Percentiles rank a stretch among this genome's conserved stretches.
Conservation (phyloP, 2,888 invertebrate genomes). For the Pollenia angustigena region DNA sequence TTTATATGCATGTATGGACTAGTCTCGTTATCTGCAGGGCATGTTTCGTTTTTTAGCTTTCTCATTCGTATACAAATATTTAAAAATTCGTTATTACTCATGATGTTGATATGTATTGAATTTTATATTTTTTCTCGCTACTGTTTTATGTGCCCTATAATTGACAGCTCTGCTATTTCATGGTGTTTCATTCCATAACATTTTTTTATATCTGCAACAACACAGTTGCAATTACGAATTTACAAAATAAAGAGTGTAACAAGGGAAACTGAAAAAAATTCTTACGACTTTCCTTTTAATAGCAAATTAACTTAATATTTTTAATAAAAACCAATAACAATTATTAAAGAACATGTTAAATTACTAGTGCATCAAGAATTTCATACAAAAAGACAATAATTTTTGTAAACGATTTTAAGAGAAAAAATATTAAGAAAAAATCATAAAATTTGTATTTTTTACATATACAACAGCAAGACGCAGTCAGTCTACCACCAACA, state of each 20-base stretch:
- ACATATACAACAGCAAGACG: slow-evolving; percentile 66
- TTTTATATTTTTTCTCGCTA: background rate
- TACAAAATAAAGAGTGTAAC: slow-evolving; percentile 67
- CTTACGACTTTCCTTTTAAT: slow-evolving; percentile 61
- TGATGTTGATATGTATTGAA: too few relatives aligned
- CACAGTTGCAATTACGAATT: slow-evolving; percentile 59
- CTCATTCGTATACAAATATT: too few relatives aligned
- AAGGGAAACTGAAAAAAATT: slow-evolving; percentile 57
- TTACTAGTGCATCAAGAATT: slow-evolving; percentile 47
- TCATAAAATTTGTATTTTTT: slow-evolving; percentile 50
- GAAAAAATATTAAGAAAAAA: slow-evolving; percentile 35
- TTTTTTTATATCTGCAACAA: slow-evolving; percentile 6
- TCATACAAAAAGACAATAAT: slow-evolving; percentile 54
- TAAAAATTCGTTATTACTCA: too few relatives aligned
- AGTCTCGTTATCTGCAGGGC: too few relatives aligned
- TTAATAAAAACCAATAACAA: slow-evolving; percentile 28
- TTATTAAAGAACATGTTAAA: slow-evolving; percentile 47
- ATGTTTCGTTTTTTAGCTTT: too few relatives aligned
- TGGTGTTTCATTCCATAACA: slow-evolving; percentile 47
- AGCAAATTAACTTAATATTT: slow-evolving; percentile 47
- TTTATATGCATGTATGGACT: too few relatives aligned
- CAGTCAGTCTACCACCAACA: slow-evolving; percentile 70
- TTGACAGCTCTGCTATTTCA: slow-evolving; percentile 15
- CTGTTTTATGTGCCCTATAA: background rate
- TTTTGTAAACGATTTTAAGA: slow-evolving; percentile 19